Conservation (phyloP, 2,113 vertebrate genomes). For the Elephantulus edwardii region DNA sequence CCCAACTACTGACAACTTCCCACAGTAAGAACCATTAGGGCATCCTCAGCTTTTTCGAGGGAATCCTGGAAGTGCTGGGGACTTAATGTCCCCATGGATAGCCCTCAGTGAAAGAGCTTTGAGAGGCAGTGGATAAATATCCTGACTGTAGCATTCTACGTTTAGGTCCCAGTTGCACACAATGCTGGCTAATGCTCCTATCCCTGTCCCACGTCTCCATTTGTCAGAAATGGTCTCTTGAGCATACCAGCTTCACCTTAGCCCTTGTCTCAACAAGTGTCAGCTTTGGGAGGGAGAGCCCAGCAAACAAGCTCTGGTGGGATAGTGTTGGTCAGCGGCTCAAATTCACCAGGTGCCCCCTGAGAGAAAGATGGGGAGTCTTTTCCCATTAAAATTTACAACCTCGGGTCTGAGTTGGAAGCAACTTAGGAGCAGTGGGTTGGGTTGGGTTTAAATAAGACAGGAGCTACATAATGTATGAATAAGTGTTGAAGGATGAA, state of each 20-base stretch:
- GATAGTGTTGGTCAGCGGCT: too few relatives aligned
- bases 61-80: too few relatives aligned
- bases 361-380: too few relatives aligned
- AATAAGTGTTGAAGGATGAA: background rate
- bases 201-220: too few relatives aligned
- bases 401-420: too few relatives aligned
- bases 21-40: background rate
- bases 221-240: background rate
- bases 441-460: background rate
- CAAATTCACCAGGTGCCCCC: too few relatives aligned
- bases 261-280: background rate
- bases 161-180: rapidly evolving
- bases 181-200: rapidly evolving
- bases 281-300: background rate
- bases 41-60: too few relatives aligned
- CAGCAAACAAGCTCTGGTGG: too few relatives aligned
- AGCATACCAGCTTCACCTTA: background rate
- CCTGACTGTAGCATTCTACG: rapidly evolving
- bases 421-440: too few relatives aligned
- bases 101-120: background rate
- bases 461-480: background rate
- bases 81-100: background rate
- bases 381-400: too few relatives aligned
- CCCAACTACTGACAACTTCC: background rate
- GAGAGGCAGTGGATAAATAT: background rate